Evolutionary conservation across 2,113 vertebrate species (phyloP).

Genomic region (Sceloporus undulatus): DNA sequence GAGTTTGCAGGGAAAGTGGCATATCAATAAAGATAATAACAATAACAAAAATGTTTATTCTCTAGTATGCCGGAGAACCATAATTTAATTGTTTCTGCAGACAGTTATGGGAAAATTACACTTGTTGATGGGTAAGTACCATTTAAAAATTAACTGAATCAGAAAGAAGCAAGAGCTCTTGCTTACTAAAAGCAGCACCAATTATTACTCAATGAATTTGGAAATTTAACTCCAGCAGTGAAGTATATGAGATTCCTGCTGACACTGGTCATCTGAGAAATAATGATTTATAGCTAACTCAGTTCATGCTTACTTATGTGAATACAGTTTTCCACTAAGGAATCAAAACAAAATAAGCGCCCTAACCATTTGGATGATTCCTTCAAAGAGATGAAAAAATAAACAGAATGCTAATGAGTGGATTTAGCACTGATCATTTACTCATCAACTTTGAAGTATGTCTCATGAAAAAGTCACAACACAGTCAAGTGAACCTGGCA

Average conservation of each 20-base stretch:
- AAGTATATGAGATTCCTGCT: constrained; percentile 80
- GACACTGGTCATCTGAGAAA: constrained; percentile 82
- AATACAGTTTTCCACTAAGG: constrained; percentile 74
- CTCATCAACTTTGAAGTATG: constrained; percentile 52
- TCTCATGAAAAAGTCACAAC: constrained; percentile 42
- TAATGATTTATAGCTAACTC: constrained; percentile 80
- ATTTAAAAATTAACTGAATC: constrained; percentile 64
- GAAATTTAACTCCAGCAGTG: constrained; percentile 79
- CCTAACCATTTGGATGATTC: constrained; percentile 62
- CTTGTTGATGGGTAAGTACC: constrained; percentile 40
- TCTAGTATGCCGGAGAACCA: neutral
- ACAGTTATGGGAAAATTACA: constrained; percentile 48
- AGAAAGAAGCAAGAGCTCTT: constrained; percentile 69
- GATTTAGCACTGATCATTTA: constrained; percentile 68
- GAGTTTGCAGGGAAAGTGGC: neutral
- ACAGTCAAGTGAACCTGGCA: constrained; percentile 33
- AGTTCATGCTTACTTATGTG: constrained; percentile 74
- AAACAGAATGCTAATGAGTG: constrained; percentile 73
- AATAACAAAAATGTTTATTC: neutral
- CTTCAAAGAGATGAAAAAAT: constrained; percentile 68
- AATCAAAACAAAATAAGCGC: constrained; percentile 77
- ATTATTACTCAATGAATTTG: constrained; percentile 85
- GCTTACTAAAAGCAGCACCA: constrained; percentile 74
- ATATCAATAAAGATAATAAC: neutral
- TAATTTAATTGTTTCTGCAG: constrained; percentile 42